Evolutionary conservation across 1,140 invertebrate genomes (phyloP).

Genomic region (Pseudomyrmex pallidus): DNA sequence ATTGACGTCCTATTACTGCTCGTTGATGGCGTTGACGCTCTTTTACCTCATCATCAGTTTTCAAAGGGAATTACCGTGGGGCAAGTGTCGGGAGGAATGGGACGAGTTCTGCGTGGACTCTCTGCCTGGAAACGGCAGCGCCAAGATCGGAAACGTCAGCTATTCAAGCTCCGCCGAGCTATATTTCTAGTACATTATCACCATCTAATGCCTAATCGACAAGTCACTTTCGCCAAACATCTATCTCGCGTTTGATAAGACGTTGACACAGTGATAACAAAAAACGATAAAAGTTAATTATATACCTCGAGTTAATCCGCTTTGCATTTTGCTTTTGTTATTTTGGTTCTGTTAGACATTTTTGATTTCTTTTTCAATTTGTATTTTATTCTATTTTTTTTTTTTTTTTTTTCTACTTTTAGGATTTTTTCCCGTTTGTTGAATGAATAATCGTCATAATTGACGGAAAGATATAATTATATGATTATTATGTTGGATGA

Average conservation of each 20-base stretch:
- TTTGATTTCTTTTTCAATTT: too few relatives aligned
- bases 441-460: too few relatives aligned
- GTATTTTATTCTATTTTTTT: too few relatives aligned
- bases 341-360: too few relatives aligned
- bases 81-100: slow-evolving; percentile 88
- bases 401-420: too few relatives aligned
- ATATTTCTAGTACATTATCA: slow-evolving; percentile 83
- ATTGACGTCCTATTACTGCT: slow-evolving; percentile 91
- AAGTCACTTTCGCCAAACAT: neutral
- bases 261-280: neutral
- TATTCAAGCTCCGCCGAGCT: slow-evolving; percentile 75
- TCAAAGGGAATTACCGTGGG: slow-evolving; percentile 88
- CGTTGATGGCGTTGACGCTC: slow-evolving; percentile 91
- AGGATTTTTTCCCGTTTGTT: too few relatives aligned
- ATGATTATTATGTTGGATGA: too few relatives aligned
- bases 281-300: neutral
- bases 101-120: slow-evolving; percentile 72
- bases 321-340: too few relatives aligned
- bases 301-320: too few relatives aligned
- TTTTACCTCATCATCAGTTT: slow-evolving; percentile 91
- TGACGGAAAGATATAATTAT: too few relatives aligned
- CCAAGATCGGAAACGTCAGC: slow-evolving; percentile 75
- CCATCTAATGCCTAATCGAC: neutral
- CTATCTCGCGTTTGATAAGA: neutral
- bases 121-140: slow-evolving; percentile 52